Percentiles rank a stretch among this genome's conserved stretches.
Conservation (phyloP, 2,888 invertebrate species). For the Sinodicranocentrus sp. region DNA sequence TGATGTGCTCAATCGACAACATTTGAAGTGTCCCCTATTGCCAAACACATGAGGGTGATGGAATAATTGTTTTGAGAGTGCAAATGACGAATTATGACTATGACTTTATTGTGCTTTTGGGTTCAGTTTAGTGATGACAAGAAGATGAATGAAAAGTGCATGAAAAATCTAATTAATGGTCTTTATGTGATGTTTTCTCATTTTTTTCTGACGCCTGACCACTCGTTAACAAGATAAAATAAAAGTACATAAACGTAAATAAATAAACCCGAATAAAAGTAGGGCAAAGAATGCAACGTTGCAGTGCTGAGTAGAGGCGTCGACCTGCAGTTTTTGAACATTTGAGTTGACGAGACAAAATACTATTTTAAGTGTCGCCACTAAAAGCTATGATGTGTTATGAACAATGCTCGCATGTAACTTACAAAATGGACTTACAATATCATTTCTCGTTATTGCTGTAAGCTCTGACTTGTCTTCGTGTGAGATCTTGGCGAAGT, state of each 20-base stretch:
- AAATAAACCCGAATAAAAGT: not conserved
- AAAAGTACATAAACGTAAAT: too few relatives aligned
- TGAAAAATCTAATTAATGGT: too few relatives aligned
- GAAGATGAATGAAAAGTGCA: too few relatives aligned
- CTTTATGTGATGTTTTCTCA: too few relatives aligned
- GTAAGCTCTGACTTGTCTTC: conserved; percentile 22
- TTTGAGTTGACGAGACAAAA: conserved; percentile 30
- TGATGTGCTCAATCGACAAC: not conserved
- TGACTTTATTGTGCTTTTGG: too few relatives aligned
- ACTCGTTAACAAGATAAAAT: not conserved
- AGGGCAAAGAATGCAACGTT: not conserved
- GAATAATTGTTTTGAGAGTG: too few relatives aligned
- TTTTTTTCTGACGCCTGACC: not conserved
- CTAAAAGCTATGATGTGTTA: not conserved
- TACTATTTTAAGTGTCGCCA: conserved; percentile 52
- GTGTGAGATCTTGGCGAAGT: conserved; percentile 44
- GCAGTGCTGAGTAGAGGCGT: conserved; percentile 1
- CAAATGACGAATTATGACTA: too few relatives aligned
- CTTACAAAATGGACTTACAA: not conserved
- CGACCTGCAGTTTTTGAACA: conserved; percentile 7
- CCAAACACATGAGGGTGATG: too few relatives aligned
- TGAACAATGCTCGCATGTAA: not conserved
- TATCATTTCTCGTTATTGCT: not conserved
- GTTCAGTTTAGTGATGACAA: too few relatives aligned
- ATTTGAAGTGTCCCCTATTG: too few relatives aligned